Percentiles rank a stretch among this genome's conserved stretches.
Evolutionary conservation across 1,140 invertebrate genomes (phyloP).

Genomic region (Tetramorium parvispinum): DNA sequence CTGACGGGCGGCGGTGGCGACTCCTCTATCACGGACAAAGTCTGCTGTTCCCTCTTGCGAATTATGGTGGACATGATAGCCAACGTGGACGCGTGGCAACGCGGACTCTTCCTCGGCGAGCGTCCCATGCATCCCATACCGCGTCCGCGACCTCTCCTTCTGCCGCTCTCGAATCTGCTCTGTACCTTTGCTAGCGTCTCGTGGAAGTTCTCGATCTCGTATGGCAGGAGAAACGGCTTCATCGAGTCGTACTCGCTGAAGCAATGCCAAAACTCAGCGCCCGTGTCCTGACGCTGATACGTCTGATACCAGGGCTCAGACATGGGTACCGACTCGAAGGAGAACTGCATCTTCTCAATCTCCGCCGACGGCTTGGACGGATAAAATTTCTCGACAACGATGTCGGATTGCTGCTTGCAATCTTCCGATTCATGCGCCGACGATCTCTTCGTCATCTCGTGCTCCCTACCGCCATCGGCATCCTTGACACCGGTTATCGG

Average conservation of each 20-base stretch:
- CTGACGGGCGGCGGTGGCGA: conserved; percentile 36
- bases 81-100: conserved; percentile 93
- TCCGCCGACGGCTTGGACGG: conserved; percentile 86
- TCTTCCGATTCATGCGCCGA: conserved; percentile 64
- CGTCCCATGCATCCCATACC: conserved; percentile 81
- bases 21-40: conserved; percentile 75
- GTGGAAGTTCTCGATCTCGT: conserved; percentile 89
- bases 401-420: conserved; percentile 62
- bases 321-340: conserved; percentile 90
- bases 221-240: conserved; percentile 91
- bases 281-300: conserved; percentile 90
- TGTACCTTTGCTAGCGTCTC: conserved; percentile 74
- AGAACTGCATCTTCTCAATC: conserved; percentile 89
- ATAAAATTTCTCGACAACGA: conserved; percentile 75
- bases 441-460: conserved; percentile 56
- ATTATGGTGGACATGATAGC: conserved; percentile 89
- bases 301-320: conserved; percentile 92
- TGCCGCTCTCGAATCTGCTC: conserved; percentile 73
- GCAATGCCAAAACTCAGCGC: conserved; percentile 87
- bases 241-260: conserved; percentile 83
- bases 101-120: conserved; percentile 92
- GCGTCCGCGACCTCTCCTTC: conserved; percentile 77
- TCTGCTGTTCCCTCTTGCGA: conserved; percentile 80
- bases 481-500: conserved; percentile 78
- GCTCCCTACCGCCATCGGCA: not conserved